Percentiles rank a stretch among this genome's conserved stretches.
Conservation (phyloP, 2,797 vertebrate species). For the Enteromius argenteus region DNA sequence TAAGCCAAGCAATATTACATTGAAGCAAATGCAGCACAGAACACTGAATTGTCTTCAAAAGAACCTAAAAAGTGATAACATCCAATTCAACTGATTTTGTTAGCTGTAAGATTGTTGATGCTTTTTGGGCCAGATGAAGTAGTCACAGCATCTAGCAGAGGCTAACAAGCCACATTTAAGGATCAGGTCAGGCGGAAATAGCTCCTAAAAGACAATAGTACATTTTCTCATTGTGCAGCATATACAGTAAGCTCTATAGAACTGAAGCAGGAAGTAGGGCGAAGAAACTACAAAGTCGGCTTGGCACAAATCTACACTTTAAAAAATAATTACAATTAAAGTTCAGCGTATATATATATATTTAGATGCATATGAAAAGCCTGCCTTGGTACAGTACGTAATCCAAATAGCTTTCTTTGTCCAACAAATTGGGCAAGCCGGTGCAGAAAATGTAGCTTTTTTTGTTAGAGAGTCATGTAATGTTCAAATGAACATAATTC, state of each 20-base stretch:
- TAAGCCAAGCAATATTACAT: neutral
- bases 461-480: neutral
- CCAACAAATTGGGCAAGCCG: neutral
- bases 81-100: neutral
- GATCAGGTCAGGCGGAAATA: slow-evolving; percentile 23
- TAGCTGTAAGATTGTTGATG: neutral
- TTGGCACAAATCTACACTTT: neutral
- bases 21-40: neutral
- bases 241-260: neutral
- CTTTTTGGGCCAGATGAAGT: neutral
- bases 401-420: neutral
- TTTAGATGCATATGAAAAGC: neutral
- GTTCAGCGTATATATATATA: neutral
- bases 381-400: neutral
- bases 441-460: neutral
- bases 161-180: slow-evolving; percentile 6
- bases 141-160: neutral
- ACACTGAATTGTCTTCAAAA: neutral
- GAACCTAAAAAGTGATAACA: neutral
- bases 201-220: slow-evolving; percentile 10
- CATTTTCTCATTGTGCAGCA: neutral
- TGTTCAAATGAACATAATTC: neutral
- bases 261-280: slow-evolving; percentile 17
- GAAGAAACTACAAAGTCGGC: neutral
- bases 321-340: neutral